Evolutionary conservation across 2,888 invertebrate species (phyloP), one percentile per base, ranked within the genome.

Genomic region (Hetaerina titia): DNA sequence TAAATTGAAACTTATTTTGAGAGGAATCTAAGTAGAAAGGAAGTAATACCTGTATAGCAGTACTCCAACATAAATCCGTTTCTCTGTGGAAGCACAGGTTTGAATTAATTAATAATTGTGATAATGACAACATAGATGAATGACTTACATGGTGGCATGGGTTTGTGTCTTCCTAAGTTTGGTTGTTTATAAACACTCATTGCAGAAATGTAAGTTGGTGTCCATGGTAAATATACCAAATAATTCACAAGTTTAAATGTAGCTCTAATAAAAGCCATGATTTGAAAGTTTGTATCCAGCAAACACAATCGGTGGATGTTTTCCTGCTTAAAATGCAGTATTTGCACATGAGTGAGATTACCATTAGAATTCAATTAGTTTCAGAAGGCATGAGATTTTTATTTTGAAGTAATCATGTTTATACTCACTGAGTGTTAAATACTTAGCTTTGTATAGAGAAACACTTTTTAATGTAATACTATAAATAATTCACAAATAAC

Each of bases 161-260:
- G 92, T 92, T 92, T 69, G 92, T 92, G 92, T 92, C 92, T 92
- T 92, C 92, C 92, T 92, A 92, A 63, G 92, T 92, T 92, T 92
- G 92, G 92, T 92, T 92, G 92, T 69, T 92, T 92, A 64, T 69
- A 69, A 81, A 74, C 92, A 92, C 69, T 92, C 92, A 92, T 69
- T 69, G 92, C 69, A 92, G 74, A 92, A 92, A 69, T 92, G 92
- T 69, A 69, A 31, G 56, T 92, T 92, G 31, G 69, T 92, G 92
- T 92, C 64, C 81, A 81, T 31, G 81, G 31, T 81, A 81, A n/a
- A 22, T 81, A 81, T 31, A 13, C 81, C 31, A 81, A 81, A 31
- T 11, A 81, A 81, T 69, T 81, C 81, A 81, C 31, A 31, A 81
- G 81, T 25, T 81, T 81, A 5, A 25, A n/a, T 81, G 81, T 31